These are phyloP conservation scores for Hemiscyllium ocellatum DNA, from an alignment of 2,113 vertebrate genomes.

Conservation along the genomic window DNA sequence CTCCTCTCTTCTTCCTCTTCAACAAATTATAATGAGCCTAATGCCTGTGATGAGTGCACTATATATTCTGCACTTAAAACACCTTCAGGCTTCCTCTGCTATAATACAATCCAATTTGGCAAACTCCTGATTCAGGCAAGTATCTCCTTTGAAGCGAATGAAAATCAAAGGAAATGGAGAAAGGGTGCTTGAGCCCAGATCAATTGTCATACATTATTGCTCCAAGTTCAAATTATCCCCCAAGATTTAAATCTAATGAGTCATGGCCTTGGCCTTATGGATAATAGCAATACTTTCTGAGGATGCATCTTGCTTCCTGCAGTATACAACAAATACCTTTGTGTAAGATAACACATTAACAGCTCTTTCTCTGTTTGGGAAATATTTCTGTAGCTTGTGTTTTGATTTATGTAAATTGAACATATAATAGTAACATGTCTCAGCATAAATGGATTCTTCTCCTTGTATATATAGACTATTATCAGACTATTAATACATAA, in stretches of 20 bases:
- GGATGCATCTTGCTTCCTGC: not conserved
- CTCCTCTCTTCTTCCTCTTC: not conserved
- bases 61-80: too few species aligned
- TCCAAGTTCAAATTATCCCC: not conserved
- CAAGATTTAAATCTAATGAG: not conserved
- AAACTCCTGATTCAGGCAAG: not conserved
- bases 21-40: not conserved
- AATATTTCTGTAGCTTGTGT: not conserved
- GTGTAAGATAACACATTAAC: not conserved
- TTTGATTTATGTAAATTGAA: not conserved
- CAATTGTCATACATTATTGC: not conserved
- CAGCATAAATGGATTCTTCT: not conserved
- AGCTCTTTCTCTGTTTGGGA: not conserved
- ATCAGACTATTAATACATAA: not conserved
- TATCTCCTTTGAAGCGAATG: not conserved
- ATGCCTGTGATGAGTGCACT: too few species aligned
- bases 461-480: slow-evolving; percentile 13
- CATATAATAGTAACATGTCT: not conserved
- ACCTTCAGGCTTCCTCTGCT: not conserved
- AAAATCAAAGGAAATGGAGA: not conserved
- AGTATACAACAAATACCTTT: not conserved
- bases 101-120: not conserved
- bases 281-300: not conserved
- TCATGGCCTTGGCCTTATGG: too few species aligned
- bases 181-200: not conserved